These are phyloP conservation scores for Pristionchus entomophagus DNA, from an alignment of 2,888 invertebrate species.

Conservation along the genomic window DNA sequence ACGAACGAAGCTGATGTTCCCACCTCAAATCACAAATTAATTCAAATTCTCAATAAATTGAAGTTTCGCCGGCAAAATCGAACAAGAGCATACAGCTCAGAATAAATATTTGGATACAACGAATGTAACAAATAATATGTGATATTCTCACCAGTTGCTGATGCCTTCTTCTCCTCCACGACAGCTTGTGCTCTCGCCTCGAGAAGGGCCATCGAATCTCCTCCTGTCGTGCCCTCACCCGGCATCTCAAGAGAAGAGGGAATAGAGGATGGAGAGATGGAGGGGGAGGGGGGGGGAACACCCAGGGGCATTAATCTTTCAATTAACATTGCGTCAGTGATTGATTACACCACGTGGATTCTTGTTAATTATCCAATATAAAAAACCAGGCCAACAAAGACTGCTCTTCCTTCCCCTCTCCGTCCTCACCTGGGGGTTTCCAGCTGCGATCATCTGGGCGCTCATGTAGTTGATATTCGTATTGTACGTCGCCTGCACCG, in stretches of 20 bases:
- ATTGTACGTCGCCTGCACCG: slow-evolving; percentile 85
- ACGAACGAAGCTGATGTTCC: slow-evolving; percentile 82
- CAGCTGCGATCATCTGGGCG: slow-evolving; percentile 92
- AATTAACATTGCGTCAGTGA: too few relatives aligned
- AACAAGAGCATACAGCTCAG: too few relatives aligned
- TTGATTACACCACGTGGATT: too few relatives aligned
- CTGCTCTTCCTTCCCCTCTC: background rate
- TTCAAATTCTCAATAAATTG: too few relatives aligned
- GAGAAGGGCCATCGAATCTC: slow-evolving; percentile 90
- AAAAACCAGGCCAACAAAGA: too few relatives aligned
- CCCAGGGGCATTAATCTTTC: too few relatives aligned
- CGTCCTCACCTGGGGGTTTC: slow-evolving; percentile 47
- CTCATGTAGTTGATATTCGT: slow-evolving; percentile 99
- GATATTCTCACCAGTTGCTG: slow-evolving; percentile 41
- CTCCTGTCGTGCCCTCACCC: slow-evolving; percentile 85
- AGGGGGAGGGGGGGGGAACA: background rate
- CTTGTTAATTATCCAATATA: too few relatives aligned
- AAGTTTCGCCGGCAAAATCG: too few relatives aligned
- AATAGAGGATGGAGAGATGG: background rate
- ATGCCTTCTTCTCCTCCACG: slow-evolving; percentile 63
- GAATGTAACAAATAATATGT: background rate
- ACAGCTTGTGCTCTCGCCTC: slow-evolving; percentile 84
- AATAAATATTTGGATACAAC: too few relatives aligned
- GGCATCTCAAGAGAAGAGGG: slow-evolving; percentile 74
- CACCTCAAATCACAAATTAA: slow-evolving; percentile 41